phyloP scores from a whole-genome alignment of 1,140 invertebrate genomes.

The Cydia fagiglandana region DNA sequence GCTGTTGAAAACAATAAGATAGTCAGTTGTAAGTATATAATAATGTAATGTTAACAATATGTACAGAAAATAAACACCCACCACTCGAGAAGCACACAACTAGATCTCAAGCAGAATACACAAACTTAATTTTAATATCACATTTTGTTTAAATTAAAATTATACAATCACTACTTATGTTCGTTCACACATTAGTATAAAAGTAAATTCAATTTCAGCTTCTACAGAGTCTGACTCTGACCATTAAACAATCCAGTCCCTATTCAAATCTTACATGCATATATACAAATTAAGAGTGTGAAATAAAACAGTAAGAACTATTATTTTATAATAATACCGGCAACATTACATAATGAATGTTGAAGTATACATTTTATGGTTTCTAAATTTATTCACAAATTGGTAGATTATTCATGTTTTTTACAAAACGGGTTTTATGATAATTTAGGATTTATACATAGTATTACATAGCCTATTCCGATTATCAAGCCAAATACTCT shows the following conservation, averaged over 20 bases:
- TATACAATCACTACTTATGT: constrained; percentile 4
- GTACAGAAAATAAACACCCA: background rate
- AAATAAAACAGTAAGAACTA: background rate
- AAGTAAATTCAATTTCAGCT: background rate
- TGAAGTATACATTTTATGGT: background rate
- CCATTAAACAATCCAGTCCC: background rate
- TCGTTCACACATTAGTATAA: background rate
- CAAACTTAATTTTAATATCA: constrained; percentile 58
- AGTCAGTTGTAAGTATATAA: constrained; percentile 10
- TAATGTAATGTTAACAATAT: constrained; percentile 12
- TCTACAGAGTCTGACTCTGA: background rate
- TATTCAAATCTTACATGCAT: background rate
- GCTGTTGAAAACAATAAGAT: background rate
- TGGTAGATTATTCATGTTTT: background rate
- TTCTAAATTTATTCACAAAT: background rate
- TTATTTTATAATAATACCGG: background rate
- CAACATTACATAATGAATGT: background rate
- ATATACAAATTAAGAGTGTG: background rate
- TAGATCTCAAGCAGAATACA: constrained; percentile 31
- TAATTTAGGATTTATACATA: too few species aligned
- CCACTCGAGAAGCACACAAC: background rate
- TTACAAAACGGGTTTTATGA: too few species aligned
- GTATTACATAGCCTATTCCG: too few species aligned
- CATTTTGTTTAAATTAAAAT: constrained; percentile 46
- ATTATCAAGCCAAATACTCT: too few species aligned